Percentiles rank a stretch among this genome's conserved stretches.
phyloP scores from a whole-genome alignment of 2,888 invertebrate genomes.

The Caenorhabditis zanzibari region DNA sequence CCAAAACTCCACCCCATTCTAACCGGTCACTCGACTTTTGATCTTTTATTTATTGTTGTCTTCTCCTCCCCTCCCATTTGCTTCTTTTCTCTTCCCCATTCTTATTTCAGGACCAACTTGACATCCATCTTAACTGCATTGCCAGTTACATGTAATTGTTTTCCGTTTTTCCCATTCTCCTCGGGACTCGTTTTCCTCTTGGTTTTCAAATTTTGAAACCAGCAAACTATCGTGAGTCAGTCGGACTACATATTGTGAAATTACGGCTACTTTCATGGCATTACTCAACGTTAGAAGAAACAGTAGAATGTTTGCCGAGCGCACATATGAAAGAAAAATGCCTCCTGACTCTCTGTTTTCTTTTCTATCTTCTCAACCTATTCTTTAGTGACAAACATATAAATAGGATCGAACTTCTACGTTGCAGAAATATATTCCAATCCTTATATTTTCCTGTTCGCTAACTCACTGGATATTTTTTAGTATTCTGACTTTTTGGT shows the following conservation, averaged over 20 bases:
- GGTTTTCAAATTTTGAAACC: slow-evolving; percentile 3
- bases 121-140: not conserved
- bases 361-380: not conserved
- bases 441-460: not conserved
- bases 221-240: slow-evolving; percentile 18
- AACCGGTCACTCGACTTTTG: slow-evolving; percentile 39
- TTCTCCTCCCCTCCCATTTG: not conserved
- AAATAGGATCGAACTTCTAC: slow-evolving; percentile 10
- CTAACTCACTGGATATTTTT: not conserved
- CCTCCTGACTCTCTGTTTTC: slow-evolving; percentile 12
- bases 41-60: slow-evolving; percentile 33
- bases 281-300: slow-evolving; percentile 31
- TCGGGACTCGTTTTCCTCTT: not conserved
- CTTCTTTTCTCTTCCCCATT: slow-evolving; percentile 1
- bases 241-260: slow-evolving; percentile 26
- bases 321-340: slow-evolving; percentile 41
- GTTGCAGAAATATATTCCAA: not conserved
- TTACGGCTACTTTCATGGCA: slow-evolving; percentile 18
- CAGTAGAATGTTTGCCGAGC: slow-evolving; percentile 29
- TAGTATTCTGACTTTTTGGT: slow-evolving; percentile 4
- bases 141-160: slow-evolving; percentile 24
- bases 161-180: slow-evolving; percentile 10
- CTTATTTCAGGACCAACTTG: not conserved
- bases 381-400: slow-evolving; percentile 24
- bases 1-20: not conserved